Conservation (phyloP, 2,888 invertebrate species). For the Nomada ruficornis region DNA sequence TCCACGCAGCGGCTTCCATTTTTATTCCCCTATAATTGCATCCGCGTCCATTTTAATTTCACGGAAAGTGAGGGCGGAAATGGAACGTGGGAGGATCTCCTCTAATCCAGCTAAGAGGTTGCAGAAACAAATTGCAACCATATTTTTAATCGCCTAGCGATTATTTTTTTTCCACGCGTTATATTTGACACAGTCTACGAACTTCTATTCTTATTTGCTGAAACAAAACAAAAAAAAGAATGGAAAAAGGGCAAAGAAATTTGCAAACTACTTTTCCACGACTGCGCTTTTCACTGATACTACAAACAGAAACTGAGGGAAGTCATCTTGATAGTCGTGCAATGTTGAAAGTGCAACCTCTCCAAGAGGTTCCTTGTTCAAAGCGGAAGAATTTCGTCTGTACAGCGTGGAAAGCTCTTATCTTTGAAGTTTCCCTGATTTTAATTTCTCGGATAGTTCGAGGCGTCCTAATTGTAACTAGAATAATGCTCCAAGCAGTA, state of each 20-base stretch:
- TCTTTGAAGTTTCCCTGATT: not conserved
- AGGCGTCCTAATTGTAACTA: not conserved
- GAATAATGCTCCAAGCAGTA: not conserved
- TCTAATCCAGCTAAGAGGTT: conserved; percentile 48
- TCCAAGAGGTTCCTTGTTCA: not conserved
- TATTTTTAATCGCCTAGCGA: conserved; percentile 23
- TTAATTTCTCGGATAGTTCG: conserved; percentile 19
- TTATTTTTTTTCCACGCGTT: not conserved
- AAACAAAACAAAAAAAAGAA: not conserved
- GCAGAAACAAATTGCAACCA: conserved; percentile 44
- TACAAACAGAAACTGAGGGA: not conserved
- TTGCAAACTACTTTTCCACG: not conserved
- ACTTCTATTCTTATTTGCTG: too few relatives aligned
- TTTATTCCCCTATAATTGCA: conserved; percentile 46
- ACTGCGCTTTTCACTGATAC: not conserved
- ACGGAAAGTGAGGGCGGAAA: conserved; percentile 16
- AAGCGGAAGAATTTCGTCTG: conserved; percentile 5
- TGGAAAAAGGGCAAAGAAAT: not conserved
- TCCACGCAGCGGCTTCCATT: conserved; percentile 25
- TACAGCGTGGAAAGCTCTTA: not conserved
- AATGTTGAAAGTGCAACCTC: conserved; percentile 6
- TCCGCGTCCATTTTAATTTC: conserved; percentile 48
- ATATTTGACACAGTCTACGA: not conserved
- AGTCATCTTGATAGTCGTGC: not conserved
- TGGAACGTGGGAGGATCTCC: conserved; percentile 22